Percentiles rank a stretch among this genome's conserved stretches.
phyloP scores from a whole-genome alignment of 30 jellyfish, hydroid and myxozoan species.

The Mastigias papua region DNA sequence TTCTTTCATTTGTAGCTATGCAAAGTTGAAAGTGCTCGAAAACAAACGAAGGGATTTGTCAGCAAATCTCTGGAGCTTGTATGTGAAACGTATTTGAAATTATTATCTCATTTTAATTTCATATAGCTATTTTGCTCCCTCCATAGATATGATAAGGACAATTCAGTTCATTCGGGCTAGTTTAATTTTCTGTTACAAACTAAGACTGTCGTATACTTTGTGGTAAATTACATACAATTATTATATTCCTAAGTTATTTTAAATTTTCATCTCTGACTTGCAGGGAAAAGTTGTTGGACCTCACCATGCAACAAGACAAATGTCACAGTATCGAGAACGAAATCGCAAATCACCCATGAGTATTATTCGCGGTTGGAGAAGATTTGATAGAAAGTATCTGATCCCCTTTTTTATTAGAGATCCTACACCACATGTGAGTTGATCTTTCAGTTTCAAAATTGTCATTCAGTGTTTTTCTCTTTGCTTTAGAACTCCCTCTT shows the following conservation, averaged over 20 bases:
- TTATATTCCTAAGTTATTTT: not conserved
- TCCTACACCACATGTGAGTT: slow-evolving; percentile 70
- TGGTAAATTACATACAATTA: too few species aligned
- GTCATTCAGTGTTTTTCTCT: not conserved
- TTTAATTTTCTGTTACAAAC: too few species aligned
- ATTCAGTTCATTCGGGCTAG: too few species aligned
- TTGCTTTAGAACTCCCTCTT: not conserved
- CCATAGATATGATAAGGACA: too few species aligned
- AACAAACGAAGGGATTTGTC: slow-evolving; percentile 62
- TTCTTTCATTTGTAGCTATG: slow-evolving; percentile 62
- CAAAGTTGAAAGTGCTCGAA: slow-evolving; percentile 83
- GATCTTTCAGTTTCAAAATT: not conserved
- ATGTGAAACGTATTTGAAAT: not conserved
- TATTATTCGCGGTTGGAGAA: slow-evolving; percentile 95
- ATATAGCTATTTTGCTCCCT: too few species aligned
- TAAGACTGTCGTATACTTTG: too few species aligned
- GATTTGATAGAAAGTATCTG: slow-evolving; percentile 88
- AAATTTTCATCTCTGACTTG: not conserved
- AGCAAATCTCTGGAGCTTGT: slow-evolving; percentile 89
- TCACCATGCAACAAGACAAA: slow-evolving; percentile 79
- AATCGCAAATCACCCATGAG: slow-evolving; percentile 96
- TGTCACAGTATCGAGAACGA: slow-evolving; percentile 80
- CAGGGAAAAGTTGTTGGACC: slow-evolving; percentile 95
- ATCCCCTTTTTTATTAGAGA: slow-evolving; percentile 89
- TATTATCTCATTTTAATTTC: too few species aligned